phyloP scores from a whole-genome alignment of 2,888 invertebrate genomes.

The Apamea crenata region DNA sequence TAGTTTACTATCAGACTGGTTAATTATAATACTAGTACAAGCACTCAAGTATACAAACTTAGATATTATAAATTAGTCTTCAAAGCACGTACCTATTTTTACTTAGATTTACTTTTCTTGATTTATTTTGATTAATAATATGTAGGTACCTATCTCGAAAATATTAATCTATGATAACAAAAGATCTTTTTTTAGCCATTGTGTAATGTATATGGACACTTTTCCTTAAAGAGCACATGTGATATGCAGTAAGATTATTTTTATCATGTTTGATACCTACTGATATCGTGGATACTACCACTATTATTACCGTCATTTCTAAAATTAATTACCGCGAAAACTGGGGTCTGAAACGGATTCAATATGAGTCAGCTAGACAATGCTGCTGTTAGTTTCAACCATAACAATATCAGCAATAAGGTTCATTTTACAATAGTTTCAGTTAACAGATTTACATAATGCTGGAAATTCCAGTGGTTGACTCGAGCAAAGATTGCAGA shows the following conservation, averaged over 20 bases:
- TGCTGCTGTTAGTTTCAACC: conserved; percentile 13
- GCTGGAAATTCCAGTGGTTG: conserved; percentile 51
- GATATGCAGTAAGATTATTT: conserved; percentile 22
- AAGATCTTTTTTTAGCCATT: neutral
- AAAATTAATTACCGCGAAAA: conserved; percentile 57
- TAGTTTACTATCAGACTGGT: conserved; percentile 34
- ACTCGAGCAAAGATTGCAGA: conserved; percentile 45
- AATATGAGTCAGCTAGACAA: conserved; percentile 46
- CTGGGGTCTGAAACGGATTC: conserved; percentile 53
- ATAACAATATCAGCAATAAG: conserved; percentile 31
- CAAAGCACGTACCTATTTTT: neutral
- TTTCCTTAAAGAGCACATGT: conserved; percentile 13
- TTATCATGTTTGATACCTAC: conserved; percentile 24
- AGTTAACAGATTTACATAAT: conserved; percentile 49
- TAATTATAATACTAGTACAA: conserved; percentile 19
- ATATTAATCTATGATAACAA: neutral
- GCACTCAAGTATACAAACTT: neutral
- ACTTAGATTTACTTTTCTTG: neutral
- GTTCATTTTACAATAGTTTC: conserved; percentile 21
- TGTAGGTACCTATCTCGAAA: neutral
- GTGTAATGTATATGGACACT: neutral
- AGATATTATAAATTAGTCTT: neutral
- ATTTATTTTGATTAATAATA: neutral
- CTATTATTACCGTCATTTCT: conserved; percentile 40
- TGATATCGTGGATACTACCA: neutral